Percentiles rank a stretch among this genome's conserved stretches.
phyloP scores from a whole-genome alignment of 2,113 vertebrate species.

The Proterorhinus semilunaris region DNA sequence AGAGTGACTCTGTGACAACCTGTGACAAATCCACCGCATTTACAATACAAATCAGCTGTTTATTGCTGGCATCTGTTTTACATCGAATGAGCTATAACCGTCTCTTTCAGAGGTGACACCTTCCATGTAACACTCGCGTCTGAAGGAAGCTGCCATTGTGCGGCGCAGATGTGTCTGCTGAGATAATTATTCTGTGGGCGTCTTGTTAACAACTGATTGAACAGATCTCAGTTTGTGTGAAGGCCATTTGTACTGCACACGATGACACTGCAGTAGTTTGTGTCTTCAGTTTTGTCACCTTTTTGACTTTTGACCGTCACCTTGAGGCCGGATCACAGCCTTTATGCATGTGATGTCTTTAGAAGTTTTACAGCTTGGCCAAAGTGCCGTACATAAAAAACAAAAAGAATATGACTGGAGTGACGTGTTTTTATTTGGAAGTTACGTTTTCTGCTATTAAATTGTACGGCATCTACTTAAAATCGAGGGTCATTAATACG shows the following conservation, averaged over 20 bases:
- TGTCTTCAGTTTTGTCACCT: conserved; percentile 15
- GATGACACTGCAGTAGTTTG: conserved; percentile 30
- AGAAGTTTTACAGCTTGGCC: background rate
- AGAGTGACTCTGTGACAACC: conserved; percentile 6
- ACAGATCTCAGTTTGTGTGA: conserved; percentile 21
- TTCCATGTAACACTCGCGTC: background rate
- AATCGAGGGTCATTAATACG: no score
- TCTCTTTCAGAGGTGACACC: background rate
- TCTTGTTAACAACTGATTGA: conserved; percentile 44
- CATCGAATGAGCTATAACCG: background rate
- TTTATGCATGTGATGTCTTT: conserved; percentile 17
- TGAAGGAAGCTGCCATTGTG: conserved; percentile 19
- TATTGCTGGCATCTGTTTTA: conserved; percentile 2
- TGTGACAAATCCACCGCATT: conserved; percentile 8
- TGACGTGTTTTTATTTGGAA: no score
- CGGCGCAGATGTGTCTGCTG: conserved; percentile 15
- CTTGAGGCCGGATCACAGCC: conserved; percentile 15
- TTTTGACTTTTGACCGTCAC: conserved; percentile 10
- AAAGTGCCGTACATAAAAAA: no score
- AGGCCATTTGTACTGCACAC: conserved; percentile 28
- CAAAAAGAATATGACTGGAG: no score
- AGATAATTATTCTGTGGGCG: conserved; percentile 39
- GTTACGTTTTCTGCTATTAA: no score
- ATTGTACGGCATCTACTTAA: no score
- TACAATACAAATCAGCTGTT: conserved; percentile 5